Base-by-base conservation (phyloP, 2,888 invertebrate species). In the Odontocerum albicorne region DNA sequence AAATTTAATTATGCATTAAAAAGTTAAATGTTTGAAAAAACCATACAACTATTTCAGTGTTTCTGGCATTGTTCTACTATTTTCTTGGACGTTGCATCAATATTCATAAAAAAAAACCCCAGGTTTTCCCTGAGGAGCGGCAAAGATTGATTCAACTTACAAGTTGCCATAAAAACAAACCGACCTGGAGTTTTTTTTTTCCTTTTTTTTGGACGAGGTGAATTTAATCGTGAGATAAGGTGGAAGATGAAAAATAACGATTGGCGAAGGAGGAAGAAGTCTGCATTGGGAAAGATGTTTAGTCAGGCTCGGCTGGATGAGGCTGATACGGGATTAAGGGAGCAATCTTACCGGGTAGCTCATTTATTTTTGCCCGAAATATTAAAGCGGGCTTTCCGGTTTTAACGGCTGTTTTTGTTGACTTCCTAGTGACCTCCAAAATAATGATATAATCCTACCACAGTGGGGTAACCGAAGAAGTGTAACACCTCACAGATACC, bases 331-430 rank as follows among this genome's bases (percentile, higher is more conserved):
- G 51, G 43, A 42, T 35, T 50, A 43, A n/a, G 35, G 27, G 27
- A 51, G 27, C 31, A 10, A 27, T 44, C 40, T 51, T 20, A 43
- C 36, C 22, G 33, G 19, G 42, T 22, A 44, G n/a, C 42, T 51
- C 35, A 44, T 51, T 33, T 51, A 35, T 43, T 44, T 43, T 20
- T 15, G 35, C 49, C 53, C 40, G 13, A 47, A 42, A 49, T 35
- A 43, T 43, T 51, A 35, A 51, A 51, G 51, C 51, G 7, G 15
- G 33, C 51, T 51, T 10, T 6, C 7, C 51, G 32, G 17, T 51
- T 43, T 43, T 51, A 51, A 51, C 43, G 51, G 33, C 43, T 43
- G 50, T 43, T 51, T 51, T 44, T 44, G 43, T 51, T 36, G 42
- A 51, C 51, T 51, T 42, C 27, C 38, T 22, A 16, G 49, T 38